These are phyloP conservation scores for Netelia fuscicornis DNA, from an alignment of 2,888 invertebrate species.

Conservation along the genomic window DNA sequence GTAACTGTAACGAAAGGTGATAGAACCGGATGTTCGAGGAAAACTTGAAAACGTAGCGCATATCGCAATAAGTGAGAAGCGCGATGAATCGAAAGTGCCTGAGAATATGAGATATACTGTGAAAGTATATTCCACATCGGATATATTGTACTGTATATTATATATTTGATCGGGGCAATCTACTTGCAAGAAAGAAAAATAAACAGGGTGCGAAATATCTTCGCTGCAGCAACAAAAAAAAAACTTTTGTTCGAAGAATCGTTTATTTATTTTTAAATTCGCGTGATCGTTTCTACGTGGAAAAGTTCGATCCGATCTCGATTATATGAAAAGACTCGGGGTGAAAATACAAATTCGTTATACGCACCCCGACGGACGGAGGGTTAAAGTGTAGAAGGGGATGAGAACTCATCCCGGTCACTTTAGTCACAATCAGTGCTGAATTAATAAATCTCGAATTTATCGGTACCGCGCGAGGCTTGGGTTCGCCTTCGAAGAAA, in stretches of 20 bases:
- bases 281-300: neutral
- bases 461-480: slow-evolving; percentile 68
- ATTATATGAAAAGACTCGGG: neutral
- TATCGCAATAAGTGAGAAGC: slow-evolving; percentile 44
- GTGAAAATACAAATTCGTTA: neutral
- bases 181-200: slow-evolving; percentile 39
- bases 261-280: too few relatives aligned
- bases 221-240: slow-evolving; percentile 47
- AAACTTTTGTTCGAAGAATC: neutral
- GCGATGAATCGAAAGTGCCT: slow-evolving; percentile 36
- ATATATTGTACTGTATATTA: too few relatives aligned
- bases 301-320: too few relatives aligned
- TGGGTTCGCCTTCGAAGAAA: slow-evolving; percentile 34
- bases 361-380: neutral
- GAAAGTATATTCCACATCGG: too few relatives aligned
- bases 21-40: slow-evolving; percentile 55
- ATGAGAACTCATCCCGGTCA: slow-evolving; percentile 59
- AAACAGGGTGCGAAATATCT: slow-evolving; percentile 68
- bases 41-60: slow-evolving; percentile 51
- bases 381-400: neutral
- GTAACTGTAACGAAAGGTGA: slow-evolving; percentile 45
- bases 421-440: slow-evolving; percentile 69
- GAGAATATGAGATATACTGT: neutral
- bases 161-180: neutral
- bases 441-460: slow-evolving; percentile 72